These are phyloP conservation scores for Drosophila littoralis DNA, from an alignment of 1,140 invertebrate genomes.

Conservation along the genomic window DNA sequence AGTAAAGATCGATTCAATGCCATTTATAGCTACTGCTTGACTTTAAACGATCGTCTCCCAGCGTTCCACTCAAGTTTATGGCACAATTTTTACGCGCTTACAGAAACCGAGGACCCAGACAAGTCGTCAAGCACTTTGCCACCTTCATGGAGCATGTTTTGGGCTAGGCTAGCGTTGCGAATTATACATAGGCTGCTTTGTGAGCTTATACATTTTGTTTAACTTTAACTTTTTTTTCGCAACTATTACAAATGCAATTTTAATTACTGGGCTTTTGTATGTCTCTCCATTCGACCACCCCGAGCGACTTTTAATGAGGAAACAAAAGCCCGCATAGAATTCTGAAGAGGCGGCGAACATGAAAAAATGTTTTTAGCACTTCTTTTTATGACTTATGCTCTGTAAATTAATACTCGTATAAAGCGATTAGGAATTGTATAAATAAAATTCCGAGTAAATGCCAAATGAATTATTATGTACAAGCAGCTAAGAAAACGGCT, in stretches of 20 bases:
- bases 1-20: slow-evolving; percentile 59
- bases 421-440: slow-evolving; percentile 34
- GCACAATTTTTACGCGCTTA: slow-evolving; percentile 35
- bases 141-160: slow-evolving; percentile 18
- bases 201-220: slow-evolving; percentile 33
- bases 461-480: slow-evolving; percentile 5
- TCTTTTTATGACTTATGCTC: slow-evolving; percentile 35
- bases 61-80: slow-evolving; percentile 35
- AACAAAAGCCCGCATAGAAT: slow-evolving; percentile 51
- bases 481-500: neutral
- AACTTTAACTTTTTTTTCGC: slow-evolving; percentile 17
- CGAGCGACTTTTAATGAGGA: slow-evolving; percentile 50
- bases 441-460: slow-evolving; percentile 21
- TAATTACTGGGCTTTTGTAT: slow-evolving; percentile 59
- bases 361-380: slow-evolving; percentile 31
- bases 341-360: slow-evolving; percentile 35
- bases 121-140: slow-evolving; percentile 24
- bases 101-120: slow-evolving; percentile 1
- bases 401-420: slow-evolving; percentile 36
- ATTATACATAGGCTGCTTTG: slow-evolving; percentile 27
- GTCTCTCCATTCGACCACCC: slow-evolving; percentile 65
- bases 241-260: slow-evolving; percentile 67
- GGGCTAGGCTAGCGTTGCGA: slow-evolving; percentile 22
- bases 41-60: slow-evolving; percentile 48
- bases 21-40: slow-evolving; percentile 62